Base-by-base conservation (phyloP, 2,113 vertebrate species). In the Dryoscopus gambensis region DNA sequence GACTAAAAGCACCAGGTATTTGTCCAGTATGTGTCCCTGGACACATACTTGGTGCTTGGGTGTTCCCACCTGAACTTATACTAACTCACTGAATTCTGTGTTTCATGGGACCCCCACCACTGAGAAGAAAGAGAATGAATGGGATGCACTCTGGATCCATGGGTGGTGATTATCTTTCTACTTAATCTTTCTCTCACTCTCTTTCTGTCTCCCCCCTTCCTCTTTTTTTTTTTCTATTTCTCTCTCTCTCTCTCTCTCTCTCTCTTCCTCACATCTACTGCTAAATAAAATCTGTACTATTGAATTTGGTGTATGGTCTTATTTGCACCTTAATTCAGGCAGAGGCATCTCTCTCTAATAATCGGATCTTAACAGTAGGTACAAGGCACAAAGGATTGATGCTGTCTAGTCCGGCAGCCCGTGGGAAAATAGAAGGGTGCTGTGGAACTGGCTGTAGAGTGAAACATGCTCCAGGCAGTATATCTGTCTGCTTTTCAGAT, bases 151-250 rank as follows among this genome's bases (percentile, higher is more conserved):
- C 33, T 78, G 39, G 12, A 15, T 60, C 15, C 33, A 23, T 33
- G 22, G 3, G 14, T 60, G 33, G 18, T 53, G 35, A 35, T 30
- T 27, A 27, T 37, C 6, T 35, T 57, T 17, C 35, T 31, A 17
- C 10, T 57, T 57, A 17, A 40, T 30, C 9, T 59, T 35, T 44
- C 27, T 42, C 28, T 68, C 21, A 16, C 5, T 9, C 50, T 49
- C 35, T 35, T 13, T 40, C 12, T 64, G 19, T 47, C 19, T 35
- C 8, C 4, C 5, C 3, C 0, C 11, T 22, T 31, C 14, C 14
- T 35, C 2, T 10, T 25, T n/a, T n/a, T n/a, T 13, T 20, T 14
- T 46, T 24, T 6, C 6, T 25, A 0, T 49, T 5, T 39, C 1
- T n/a, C 3, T 59, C 17, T 33, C 5, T 52, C 5, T 52, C 14